Evolutionary conservation across 2,113 vertebrate genomes (phyloP).

Genomic region (Barnardius zonarius): DNA sequence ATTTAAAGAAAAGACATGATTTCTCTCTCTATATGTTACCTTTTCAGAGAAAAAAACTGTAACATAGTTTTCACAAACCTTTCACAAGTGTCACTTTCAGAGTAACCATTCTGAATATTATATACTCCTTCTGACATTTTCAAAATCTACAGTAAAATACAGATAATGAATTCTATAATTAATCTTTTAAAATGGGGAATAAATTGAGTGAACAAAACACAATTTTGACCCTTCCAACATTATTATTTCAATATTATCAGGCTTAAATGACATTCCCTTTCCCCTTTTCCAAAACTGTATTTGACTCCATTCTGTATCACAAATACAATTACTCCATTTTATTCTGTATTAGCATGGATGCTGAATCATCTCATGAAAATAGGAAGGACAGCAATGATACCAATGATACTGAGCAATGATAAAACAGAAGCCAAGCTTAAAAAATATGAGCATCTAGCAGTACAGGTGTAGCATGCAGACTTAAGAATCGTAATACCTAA

Average conservation of each 20-base stretch:
- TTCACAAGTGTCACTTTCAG: neutral
- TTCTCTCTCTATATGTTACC: neutral
- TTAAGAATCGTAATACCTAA: neutral
- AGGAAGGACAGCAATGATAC: neutral
- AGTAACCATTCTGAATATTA: neutral
- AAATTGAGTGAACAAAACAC: neutral
- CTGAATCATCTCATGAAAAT: neutral
- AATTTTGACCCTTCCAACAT: neutral
- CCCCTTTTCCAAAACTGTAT: neutral
- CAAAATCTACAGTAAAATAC: neutral
- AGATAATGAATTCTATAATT: neutral
- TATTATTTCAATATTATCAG: neutral
- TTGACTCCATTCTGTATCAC: neutral
- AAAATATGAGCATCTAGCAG: neutral
- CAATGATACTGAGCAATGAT: neutral
- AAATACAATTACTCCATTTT: neutral
- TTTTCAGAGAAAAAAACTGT: neutral
- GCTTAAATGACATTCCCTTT: neutral
- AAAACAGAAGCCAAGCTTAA: neutral
- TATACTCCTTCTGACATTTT: neutral
- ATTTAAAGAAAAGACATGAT: neutral
- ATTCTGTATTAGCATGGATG: neutral
- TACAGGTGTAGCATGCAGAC: neutral
- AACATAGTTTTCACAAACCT: neutral
- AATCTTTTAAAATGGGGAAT: neutral